Evolutionary conservation across 23 tunicate genomes (phyloP).

Genomic region (Ciona savignyi): DNA sequence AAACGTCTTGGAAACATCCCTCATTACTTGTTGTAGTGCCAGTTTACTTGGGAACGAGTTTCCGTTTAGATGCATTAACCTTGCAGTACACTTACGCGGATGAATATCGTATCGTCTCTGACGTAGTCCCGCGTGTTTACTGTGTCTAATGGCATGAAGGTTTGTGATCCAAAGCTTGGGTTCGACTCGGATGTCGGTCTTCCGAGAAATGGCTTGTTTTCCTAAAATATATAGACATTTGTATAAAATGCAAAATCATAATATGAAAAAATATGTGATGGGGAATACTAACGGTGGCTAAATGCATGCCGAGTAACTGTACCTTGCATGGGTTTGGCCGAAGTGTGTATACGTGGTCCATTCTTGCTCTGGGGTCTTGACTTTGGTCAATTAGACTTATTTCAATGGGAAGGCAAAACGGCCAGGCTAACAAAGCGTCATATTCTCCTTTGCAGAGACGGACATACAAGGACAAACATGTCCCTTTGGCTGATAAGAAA

Average conservation of each 20-base stretch:
- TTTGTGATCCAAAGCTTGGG: conserved; percentile 61
- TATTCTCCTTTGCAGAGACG: conserved; percentile 68
- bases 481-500: conserved; percentile 38
- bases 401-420: conserved; percentile 27
- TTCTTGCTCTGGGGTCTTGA: conserved; percentile 61
- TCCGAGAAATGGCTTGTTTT: conserved; percentile 68
- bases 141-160: conserved; percentile 26
- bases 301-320: not conserved
- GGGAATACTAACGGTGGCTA: not conserved
- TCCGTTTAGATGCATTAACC: no score
- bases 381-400: conserved; percentile 58
- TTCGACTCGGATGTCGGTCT: conserved; percentile 46
- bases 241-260: not conserved
- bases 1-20: no score
- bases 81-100: conserved; percentile 15
- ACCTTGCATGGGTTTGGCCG: conserved; percentile 74
- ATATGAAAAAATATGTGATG: not conserved
- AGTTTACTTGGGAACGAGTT: no score
- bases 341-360: conserved; percentile 23
- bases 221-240: conserved; percentile 16
- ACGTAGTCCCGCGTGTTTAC: conserved; percentile 56
- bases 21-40: no score
- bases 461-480: conserved; percentile 37
- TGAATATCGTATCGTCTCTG: conserved; percentile 60
- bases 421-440: conserved; percentile 59